These are phyloP conservation scores for Struthidea cinerea DNA, from an alignment of 2,113 vertebrate genomes.

Conservation along the genomic window DNA sequence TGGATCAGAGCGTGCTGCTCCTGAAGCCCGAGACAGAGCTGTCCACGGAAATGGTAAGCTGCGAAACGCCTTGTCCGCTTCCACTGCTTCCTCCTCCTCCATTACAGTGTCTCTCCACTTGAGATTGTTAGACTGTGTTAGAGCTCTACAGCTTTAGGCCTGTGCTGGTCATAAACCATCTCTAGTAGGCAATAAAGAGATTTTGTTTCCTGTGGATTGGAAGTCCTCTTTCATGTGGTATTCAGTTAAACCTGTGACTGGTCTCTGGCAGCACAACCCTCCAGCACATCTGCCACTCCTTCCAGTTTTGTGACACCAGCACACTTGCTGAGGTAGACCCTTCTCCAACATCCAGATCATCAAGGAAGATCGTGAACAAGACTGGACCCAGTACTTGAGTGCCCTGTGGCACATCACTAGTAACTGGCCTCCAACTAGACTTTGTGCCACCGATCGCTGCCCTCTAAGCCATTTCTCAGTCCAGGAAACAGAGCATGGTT, in stretches of 20 bases:
- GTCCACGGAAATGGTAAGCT: slow-evolving; percentile 32
- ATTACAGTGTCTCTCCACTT: neutral
- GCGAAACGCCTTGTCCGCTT: neutral
- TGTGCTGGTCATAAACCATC: neutral
- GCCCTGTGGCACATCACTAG: neutral
- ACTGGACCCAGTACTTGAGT: neutral
- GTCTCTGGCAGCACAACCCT: neutral
- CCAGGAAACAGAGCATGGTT: neutral
- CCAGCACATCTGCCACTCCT: neutral
- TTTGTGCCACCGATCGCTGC: neutral
- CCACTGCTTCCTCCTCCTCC: neutral
- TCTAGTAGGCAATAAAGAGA: neutral
- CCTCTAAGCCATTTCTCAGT: neutral
- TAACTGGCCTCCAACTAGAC: neutral
- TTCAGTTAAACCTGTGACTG: neutral
- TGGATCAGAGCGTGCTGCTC: slow-evolving; percentile 82
- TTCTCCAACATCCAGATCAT: neutral
- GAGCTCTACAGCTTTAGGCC: neutral
- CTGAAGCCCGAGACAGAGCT: slow-evolving; percentile 59
- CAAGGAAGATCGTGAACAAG: neutral
- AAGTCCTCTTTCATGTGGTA: neutral
- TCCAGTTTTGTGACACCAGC: neutral
- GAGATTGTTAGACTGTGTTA: neutral
- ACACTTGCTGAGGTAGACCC: neutral
- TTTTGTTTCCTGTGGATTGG: neutral